A percentile compares a stretch with the other conserved stretches of the same genome.
These are phyloP conservation scores for Pyrgilauda ruficollis DNA, from an alignment of 2,113 vertebrate genomes.

Conservation along the genomic window DNA sequence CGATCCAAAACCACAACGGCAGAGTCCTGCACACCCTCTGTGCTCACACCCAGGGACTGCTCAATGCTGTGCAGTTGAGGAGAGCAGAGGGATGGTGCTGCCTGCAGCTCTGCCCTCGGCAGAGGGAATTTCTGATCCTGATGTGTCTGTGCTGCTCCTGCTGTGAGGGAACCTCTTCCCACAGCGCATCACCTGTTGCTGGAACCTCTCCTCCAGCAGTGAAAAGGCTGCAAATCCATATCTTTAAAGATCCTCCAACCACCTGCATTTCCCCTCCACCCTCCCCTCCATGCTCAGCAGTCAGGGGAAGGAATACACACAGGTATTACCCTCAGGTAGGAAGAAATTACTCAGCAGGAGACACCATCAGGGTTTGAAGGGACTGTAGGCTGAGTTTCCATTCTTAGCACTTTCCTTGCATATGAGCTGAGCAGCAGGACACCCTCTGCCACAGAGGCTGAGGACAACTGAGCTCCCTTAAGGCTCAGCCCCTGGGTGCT, in stretches of 20 bases:
- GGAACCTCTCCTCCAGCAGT: neutral
- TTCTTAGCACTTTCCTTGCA: neutral
- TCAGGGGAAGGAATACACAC: neutral
- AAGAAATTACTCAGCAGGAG: neutral
- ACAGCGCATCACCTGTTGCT: neutral
- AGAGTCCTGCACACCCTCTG: neutral
- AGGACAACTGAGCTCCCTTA: neutral
- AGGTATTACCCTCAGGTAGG: accelerated
- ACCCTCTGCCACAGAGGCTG: accelerated
- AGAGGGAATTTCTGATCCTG: accelerated
- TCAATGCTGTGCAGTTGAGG: accelerated
- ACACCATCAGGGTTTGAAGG: neutral
- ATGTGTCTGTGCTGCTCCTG: neutral
- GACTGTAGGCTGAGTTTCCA: neutral
- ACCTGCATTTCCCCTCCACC: neutral
- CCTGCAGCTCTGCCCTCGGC: neutral
- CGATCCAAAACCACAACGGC: neutral
- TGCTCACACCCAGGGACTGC: neutral
- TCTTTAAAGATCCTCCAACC: neutral
- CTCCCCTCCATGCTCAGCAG: neutral
- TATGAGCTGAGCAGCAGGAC: neutral
- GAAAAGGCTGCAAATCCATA: neutral
- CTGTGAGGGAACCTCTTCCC: neutral
- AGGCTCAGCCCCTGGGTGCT: neutral
- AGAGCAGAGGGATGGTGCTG: neutral